Evolutionary conservation across 2,113 vertebrate genomes (phyloP).

Genomic region (Paraplagusia blochii): DNA sequence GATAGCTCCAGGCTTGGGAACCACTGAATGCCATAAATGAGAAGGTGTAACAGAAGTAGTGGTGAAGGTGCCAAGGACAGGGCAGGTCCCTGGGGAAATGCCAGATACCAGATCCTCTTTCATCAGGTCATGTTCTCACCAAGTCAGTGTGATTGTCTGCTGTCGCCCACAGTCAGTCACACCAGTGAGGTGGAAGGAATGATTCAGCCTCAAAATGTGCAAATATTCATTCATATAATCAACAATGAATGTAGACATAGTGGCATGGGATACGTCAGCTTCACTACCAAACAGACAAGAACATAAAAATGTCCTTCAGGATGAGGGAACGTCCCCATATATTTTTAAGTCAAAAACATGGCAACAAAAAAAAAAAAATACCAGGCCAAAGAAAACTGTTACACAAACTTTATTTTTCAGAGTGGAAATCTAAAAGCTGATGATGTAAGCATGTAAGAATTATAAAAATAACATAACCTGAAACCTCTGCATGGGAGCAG

Average conservation of each 20-base stretch:
- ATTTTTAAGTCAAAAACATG: constrained; percentile 69
- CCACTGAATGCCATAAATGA: too few relatives aligned
- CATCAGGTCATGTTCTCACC: constrained; percentile 39
- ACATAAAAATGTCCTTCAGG: constrained; percentile 14
- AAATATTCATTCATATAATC: not conserved
- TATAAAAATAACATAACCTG: constrained; percentile 52
- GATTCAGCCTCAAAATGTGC: too few relatives aligned
- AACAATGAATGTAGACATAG: too few relatives aligned
- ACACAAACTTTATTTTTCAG: constrained; percentile 63
- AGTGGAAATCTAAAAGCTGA: constrained; percentile 47
- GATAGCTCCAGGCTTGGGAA: too few relatives aligned
- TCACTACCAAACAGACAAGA: not conserved
- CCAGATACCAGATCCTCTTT: constrained; percentile 5
- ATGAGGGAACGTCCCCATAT: constrained; percentile 68
- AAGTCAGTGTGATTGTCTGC: too few relatives aligned
- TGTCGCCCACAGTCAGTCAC: constrained; percentile 26
- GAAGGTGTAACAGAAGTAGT: not conserved
- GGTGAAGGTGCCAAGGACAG: constrained; percentile 6
- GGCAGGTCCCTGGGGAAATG: constrained; percentile 7
- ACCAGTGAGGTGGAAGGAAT: too few relatives aligned
- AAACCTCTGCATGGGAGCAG: constrained; percentile 37
- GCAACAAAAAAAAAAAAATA: constrained; percentile 64
- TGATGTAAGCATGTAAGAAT: constrained; percentile 51
- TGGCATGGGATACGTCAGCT: not conserved
- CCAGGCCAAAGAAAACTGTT: constrained; percentile 54